Base-by-base conservation (phyloP, 92 coral and sea anemone genomes). In the Porites rus region DNA sequence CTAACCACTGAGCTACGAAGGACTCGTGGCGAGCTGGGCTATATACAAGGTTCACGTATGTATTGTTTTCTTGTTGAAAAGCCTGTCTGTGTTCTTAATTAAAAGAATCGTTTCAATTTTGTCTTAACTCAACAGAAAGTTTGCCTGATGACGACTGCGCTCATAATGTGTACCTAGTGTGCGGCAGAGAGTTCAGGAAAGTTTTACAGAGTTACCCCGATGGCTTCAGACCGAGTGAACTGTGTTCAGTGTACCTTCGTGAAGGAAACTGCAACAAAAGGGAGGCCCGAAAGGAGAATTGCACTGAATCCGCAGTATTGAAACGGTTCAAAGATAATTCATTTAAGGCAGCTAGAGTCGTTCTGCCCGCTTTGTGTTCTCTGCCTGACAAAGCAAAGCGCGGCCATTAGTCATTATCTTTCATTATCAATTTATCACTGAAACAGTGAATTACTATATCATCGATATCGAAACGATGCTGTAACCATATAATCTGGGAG, bases 301-400 rank as follows among this genome's bases (percentile, higher is more conserved):
- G 76, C 63, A 1, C 6, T 28, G 53, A 13, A 1, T 81, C 85
- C n/a, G 6, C 4, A 1, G 25, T 81, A 17, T 61, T 81, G 68
- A 56, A 18, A 3, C 76, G 68, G 46, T 81, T 81, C 76, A 71
- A 69, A 69, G 11, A 4, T n/a, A 81, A 81, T 69, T 69, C 85
- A 54, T 3, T 28, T 4, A 10, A 17, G 8, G 69, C 85, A 4
- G 76, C 85, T 21, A 0, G 0, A 1, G 53, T 51, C 22, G 75
- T 79, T 79, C 52, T 79, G 74, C 7, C 19, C 51, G 84, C 22
- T 1, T 11, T 79, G 59, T 79, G 84, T 67, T 3, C 16, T 20
- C 12, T 6, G 11, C 51, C 52, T 10, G 60, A 14, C 61, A 10
- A 10, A 10, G 12, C 61, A 2, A 10, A 56, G 61, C 61, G 4